Evolutionary conservation across 2,888 invertebrate species (phyloP).

Genomic region (Nephrotoma flavescens): DNA sequence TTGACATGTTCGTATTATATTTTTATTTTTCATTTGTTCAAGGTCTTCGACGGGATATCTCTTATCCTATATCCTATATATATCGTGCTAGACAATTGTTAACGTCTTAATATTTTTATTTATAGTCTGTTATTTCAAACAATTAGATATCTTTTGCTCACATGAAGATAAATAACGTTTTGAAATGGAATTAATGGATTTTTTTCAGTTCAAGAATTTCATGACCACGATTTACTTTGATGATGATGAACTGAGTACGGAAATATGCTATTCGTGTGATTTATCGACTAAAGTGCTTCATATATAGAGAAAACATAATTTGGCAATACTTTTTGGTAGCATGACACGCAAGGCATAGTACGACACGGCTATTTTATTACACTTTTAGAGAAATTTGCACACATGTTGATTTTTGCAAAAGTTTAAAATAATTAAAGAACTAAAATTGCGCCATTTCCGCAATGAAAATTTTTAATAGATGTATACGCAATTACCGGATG

Average conservation of each 20-base stretch:
- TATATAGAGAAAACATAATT: not conserved
- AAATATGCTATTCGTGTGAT: not conserved
- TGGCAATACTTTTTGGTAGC: not conserved
- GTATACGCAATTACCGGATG: not conserved
- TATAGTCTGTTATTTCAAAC: not conserved
- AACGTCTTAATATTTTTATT: not conserved
- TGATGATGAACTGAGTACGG: not conserved
- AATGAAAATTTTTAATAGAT: not conserved
- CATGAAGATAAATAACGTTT: not conserved
- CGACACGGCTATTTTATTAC: not conserved
- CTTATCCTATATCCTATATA: not conserved
- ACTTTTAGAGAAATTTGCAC: not conserved
- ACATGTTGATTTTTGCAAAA: not conserved
- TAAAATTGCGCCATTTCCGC: not conserved
- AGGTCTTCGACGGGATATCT: not conserved
- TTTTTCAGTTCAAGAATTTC: not conserved
- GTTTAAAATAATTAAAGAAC: not conserved
- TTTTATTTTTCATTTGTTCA: not conserved
- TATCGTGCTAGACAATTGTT: not conserved
- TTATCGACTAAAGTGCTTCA: not conserved
- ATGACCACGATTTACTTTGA: not conserved
- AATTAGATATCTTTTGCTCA: not conserved
- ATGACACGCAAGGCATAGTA: not conserved
- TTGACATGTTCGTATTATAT: not conserved
- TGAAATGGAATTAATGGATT: not conserved